phyloP scores from a whole-genome alignment of 2,113 vertebrate genomes.

The Blennius ocellaris region DNA sequence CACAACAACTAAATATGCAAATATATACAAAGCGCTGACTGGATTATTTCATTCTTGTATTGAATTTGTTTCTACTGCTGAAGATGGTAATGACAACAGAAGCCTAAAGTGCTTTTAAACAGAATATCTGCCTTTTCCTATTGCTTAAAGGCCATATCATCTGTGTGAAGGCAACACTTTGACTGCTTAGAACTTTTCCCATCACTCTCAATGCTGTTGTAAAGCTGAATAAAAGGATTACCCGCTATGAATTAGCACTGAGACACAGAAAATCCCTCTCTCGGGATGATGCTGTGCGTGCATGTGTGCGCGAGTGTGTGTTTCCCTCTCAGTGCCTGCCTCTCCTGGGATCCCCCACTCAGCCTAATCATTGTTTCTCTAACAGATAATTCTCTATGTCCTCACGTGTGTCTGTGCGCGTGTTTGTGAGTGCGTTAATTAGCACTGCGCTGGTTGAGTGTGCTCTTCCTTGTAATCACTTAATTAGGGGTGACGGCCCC shows the following conservation, averaged over 20 bases:
- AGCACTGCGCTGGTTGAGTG: conserved; percentile 85
- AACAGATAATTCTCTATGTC: conserved; percentile 89
- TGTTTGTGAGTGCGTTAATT: conserved; percentile 87
- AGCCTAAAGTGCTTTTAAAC: too few relatives aligned
- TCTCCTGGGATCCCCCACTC: conserved; percentile 79
- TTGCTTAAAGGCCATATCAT: conserved; percentile 1
- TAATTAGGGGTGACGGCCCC: conserved; percentile 98
- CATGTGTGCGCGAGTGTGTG: conserved; percentile 42
- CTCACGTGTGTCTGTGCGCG: conserved; percentile 61
- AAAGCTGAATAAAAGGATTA: conserved; percentile 80
- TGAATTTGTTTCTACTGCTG: conserved; percentile 29
- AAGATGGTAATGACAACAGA: conserved; percentile 24
- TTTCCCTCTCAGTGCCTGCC: conserved; percentile 53
- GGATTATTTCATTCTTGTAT: conserved; percentile 52
- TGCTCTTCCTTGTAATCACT: conserved; percentile 95
- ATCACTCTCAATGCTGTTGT: conserved; percentile 54
- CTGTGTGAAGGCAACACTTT: conserved; percentile 41
- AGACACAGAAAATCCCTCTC: conserved; percentile 67
- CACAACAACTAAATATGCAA: conserved; percentile 61
- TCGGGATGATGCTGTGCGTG: conserved; percentile 55
- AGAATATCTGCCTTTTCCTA: too few relatives aligned
- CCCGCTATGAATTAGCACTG: conserved; percentile 70
- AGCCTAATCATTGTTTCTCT: conserved; percentile 88
- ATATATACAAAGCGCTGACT: conserved; percentile 58
- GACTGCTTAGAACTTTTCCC: conserved; percentile 41